Evolutionary conservation across 2,797 vertebrate species (phyloP).

Genomic region (Cephalopachus bancanus): DNA sequence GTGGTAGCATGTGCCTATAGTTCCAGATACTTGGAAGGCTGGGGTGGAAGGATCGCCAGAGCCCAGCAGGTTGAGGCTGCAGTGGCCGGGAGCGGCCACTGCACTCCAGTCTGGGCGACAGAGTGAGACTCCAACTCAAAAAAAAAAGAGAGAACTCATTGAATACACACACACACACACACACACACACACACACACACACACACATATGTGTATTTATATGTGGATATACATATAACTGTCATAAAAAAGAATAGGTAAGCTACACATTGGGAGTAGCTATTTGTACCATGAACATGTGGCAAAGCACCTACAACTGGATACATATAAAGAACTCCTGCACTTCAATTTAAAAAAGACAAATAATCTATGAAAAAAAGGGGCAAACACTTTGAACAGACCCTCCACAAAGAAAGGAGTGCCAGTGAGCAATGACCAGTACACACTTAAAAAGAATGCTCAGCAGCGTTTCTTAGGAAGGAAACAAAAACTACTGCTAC

Average conservation of each 20-base stretch:
- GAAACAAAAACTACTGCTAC: not conserved
- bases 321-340: not conserved
- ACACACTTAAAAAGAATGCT: not conserved
- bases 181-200: fast-evolving
- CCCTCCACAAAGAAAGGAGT: not conserved
- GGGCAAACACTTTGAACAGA: not conserved
- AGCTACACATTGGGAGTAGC: not conserved
- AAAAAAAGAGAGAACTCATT: too few species aligned
- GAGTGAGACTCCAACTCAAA: too few species aligned
- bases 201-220: not conserved
- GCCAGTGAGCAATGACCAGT: not conserved
- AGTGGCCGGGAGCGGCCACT: too few species aligned
- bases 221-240: not conserved
- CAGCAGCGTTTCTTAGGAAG: not conserved
- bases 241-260: not conserved
- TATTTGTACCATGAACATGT: not conserved
- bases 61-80: too few species aligned
- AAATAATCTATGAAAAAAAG: not conserved
- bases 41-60: too few species aligned
- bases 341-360: not conserved
- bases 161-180: too few species aligned
- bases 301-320: not conserved
- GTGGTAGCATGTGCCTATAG: too few species aligned
- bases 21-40: too few species aligned
- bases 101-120: too few species aligned